These are phyloP conservation scores for Phengaris alcon DNA, from an alignment of 2,888 invertebrate species.

Conservation along the genomic window DNA sequence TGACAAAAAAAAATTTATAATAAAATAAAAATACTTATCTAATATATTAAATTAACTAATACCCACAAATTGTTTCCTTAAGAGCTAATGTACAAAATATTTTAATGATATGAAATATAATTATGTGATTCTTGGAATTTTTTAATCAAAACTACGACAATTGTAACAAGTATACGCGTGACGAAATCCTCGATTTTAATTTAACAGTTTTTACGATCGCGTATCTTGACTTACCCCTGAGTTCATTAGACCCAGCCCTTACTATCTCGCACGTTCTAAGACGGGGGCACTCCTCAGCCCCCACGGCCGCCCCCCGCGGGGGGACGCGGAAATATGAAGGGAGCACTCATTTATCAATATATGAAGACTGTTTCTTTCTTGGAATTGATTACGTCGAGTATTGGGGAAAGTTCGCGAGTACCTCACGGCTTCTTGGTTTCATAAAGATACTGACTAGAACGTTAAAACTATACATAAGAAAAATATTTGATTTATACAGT, in stretches of 20 bases:
- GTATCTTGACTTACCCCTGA: constrained; percentile 47
- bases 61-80: too few species aligned
- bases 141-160: neutral
- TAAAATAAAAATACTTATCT: too few species aligned
- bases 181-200: constrained; percentile 2
- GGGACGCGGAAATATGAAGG: constrained; percentile 76
- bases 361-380: constrained; percentile 76
- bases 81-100: too few species aligned
- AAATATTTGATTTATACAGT: too few species aligned
- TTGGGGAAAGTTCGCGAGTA: constrained; percentile 40
- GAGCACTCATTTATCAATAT: constrained; percentile 79
- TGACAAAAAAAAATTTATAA: too few species aligned
- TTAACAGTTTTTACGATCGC: constrained; percentile 32
- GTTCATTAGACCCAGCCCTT: constrained; percentile 77
- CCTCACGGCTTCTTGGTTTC: neutral
- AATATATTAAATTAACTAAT: too few species aligned
- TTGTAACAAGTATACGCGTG: neutral
- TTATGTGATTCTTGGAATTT: neutral
- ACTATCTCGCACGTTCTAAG: constrained; percentile 78
- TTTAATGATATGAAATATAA: too few species aligned
- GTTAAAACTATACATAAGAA: neutral
- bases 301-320: constrained; percentile 47
- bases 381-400: constrained; percentile 79
- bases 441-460: neutral
- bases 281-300: constrained; percentile 49